phyloP scores from a whole-genome alignment of 2,888 invertebrate genomes.

The Creontiades dilutus region DNA sequence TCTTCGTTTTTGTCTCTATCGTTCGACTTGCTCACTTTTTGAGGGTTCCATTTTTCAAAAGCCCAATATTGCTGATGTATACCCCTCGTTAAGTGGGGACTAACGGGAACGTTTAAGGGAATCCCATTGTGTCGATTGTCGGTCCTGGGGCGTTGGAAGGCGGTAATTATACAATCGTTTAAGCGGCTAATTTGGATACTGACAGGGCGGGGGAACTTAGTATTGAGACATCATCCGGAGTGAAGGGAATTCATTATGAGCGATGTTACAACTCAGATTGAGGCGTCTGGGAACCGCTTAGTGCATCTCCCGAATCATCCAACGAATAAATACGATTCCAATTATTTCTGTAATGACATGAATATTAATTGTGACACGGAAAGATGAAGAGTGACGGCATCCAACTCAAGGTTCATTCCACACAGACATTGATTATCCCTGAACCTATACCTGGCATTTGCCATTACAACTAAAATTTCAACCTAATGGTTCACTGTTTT shows the following conservation, averaged over 20 bases:
- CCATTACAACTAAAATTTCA: too few species aligned
- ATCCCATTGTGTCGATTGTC: slow-evolving; percentile 56
- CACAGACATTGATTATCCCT: too few species aligned
- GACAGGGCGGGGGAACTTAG: slow-evolving; percentile 51
- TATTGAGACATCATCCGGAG: slow-evolving; percentile 64
- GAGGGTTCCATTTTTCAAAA: slow-evolving; percentile 56
- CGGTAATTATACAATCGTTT: slow-evolving; percentile 69
- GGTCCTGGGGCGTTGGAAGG: slow-evolving; percentile 41
- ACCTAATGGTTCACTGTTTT: too few species aligned
- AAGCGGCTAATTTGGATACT: slow-evolving; percentile 68
- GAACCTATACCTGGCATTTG: too few species aligned
- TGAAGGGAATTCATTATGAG: slow-evolving; percentile 52
- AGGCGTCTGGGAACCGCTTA: neutral
- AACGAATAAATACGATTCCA: slow-evolving; percentile 17
- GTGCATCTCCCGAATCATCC: neutral
- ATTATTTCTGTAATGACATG: neutral
- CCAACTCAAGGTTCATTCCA: neutral
- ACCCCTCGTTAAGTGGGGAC: slow-evolving; percentile 48
- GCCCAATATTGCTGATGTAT: slow-evolving; percentile 62
- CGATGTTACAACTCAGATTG: neutral
- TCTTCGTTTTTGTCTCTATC: neutral
- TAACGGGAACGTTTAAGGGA: slow-evolving; percentile 47
- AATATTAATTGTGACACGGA: neutral
- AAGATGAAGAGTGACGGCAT: neutral
- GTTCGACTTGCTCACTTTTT: neutral